These are phyloP conservation scores for Trididemnum nubilum DNA, from an alignment of 23 tunicate species.

Conservation along the genomic window DNA sequence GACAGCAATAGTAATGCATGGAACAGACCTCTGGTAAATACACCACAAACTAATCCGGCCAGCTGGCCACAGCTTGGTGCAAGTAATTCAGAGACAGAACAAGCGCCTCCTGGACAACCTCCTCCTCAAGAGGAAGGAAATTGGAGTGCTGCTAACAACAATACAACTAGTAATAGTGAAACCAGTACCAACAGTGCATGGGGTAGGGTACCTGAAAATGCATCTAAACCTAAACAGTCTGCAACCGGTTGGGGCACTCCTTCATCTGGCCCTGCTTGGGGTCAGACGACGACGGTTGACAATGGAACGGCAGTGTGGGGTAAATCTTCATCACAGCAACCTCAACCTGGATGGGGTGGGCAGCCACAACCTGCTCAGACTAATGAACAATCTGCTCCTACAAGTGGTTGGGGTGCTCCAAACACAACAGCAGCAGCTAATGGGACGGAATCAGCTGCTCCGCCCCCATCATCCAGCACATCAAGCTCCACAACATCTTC, in stretches of 20 bases:
- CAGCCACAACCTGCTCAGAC: conserved; percentile 26
- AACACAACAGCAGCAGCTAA: conserved; percentile 26
- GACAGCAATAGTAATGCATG: conserved; percentile 8
- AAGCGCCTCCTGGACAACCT: conserved; percentile 22
- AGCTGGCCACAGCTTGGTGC: conserved; percentile 93
- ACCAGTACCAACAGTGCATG: conserved; percentile 45
- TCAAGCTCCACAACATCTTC: not conserved
- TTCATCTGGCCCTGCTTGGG: conserved; percentile 40
- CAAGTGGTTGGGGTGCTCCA: conserved; percentile 64
- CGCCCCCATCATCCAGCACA: not conserved
- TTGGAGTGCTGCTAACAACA: conserved; percentile 42
- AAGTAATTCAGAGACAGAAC: conserved; percentile 34
- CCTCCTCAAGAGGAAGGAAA: conserved; percentile 50
- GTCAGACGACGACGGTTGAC: conserved; percentile 44
- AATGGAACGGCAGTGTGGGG: conserved; percentile 84
- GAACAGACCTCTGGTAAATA: conserved; percentile 44
- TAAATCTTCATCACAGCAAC: conserved; percentile 49
- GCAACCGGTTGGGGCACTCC: conserved; percentile 84
- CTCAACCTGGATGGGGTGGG: conserved; percentile 57
- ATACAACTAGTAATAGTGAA: conserved; percentile 34
- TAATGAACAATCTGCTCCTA: conserved; percentile 14
- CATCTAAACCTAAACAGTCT: not conserved
- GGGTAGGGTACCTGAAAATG: conserved; percentile 35
- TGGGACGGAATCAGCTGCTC: conserved; percentile 22
- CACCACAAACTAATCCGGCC: conserved; percentile 82